Percentiles rank a stretch among this genome's conserved stretches.
phyloP scores from a whole-genome alignment of 2,888 invertebrate genomes.

The Apocheima hispidaria region DNA sequence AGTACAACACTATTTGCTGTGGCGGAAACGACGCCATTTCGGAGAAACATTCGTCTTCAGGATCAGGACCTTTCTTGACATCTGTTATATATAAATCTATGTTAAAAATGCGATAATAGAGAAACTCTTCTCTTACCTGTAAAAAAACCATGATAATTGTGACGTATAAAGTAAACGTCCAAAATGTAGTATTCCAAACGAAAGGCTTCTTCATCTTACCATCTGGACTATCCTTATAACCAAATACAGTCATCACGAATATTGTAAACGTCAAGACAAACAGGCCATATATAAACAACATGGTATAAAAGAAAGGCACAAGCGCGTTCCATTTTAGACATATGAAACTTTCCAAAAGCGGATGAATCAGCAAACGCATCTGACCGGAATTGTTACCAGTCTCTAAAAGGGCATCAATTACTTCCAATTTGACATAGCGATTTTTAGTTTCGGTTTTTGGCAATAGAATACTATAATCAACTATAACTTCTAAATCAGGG shows the following conservation, averaged over 20 bases:
- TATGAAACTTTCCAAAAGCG: conserved; percentile 71
- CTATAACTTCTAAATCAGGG: conserved; percentile 59
- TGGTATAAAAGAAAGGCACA: conserved; percentile 62
- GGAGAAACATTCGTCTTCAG: too few species aligned
- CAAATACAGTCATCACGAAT: conserved; percentile 52
- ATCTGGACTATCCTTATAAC: conserved; percentile 49
- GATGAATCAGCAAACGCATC: conserved; percentile 66
- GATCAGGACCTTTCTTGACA: too few species aligned
- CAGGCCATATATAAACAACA: conserved; percentile 59
- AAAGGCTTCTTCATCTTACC: background rate
- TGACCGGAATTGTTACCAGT: conserved; percentile 46
- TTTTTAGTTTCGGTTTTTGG: conserved; percentile 34
- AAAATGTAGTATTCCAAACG: conserved; percentile 13
- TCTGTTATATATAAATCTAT: too few species aligned
- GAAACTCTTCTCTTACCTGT: conserved; percentile 16
- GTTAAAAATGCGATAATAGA: background rate
- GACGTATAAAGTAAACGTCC: conserved; percentile 21
- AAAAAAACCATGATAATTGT: conserved; percentile 14
- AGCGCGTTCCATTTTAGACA: conserved; percentile 70
- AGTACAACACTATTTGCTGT: too few species aligned
- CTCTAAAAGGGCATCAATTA: conserved; percentile 51
- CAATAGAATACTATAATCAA: conserved; percentile 63
- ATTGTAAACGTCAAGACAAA: conserved; percentile 63
- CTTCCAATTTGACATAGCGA: conserved; percentile 19
- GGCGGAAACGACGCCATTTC: too few species aligned